Evolutionary conservation across 64 coral and sea anemone species (phyloP), one percentile per base, ranked within the genome.

Genomic region (Orbicella faveolata): DNA sequence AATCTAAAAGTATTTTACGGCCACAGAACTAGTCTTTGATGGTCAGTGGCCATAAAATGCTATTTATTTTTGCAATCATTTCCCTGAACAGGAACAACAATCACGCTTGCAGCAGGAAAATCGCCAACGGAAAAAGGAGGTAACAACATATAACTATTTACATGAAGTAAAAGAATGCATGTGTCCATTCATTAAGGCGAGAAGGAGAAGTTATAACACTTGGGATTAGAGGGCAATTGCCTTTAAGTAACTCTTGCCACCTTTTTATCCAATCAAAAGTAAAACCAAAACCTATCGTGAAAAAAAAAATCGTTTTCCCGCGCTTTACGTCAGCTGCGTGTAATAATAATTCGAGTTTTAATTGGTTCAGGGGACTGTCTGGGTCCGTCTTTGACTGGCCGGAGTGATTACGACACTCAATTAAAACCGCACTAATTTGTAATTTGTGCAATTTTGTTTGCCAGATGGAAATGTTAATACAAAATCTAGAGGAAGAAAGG

Each of bases 401-500:
- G 5, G 5, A 48, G 44, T 48, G 44, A 48, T 48, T 48, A 48
- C 44, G 5, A 41, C 39, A 41, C 39, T 41, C 39, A 52, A 12
- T 52, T 21, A 1, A 52, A 78, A 53, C n/a, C 23, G 0, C 44
- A 16, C 25, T 70, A 10, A 70, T 70, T 33, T 25, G 10, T 70
- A 8, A 7, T 6, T n/a, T 26, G 0, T 33, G 21, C 6, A 34
- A 41, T 61, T 81, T 81, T 61, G 21, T 12, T 81, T 61, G 34
- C 15, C 55, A 81, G 79, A 81, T 81, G 79, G 79, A 81, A 39
- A 81, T 81, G 33, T 63, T 81, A 30, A 81, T 81, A 36, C 30
- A 63, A 37, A 81, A 81, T 20, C 34, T 81, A 36, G 23, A 63
- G 10, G 79, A 81, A 63, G 79, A 81, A 81, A 81, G 30, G 59